Conservation (phyloP, 2,113 vertebrate species). For the Pantherophis guttatus region DNA sequence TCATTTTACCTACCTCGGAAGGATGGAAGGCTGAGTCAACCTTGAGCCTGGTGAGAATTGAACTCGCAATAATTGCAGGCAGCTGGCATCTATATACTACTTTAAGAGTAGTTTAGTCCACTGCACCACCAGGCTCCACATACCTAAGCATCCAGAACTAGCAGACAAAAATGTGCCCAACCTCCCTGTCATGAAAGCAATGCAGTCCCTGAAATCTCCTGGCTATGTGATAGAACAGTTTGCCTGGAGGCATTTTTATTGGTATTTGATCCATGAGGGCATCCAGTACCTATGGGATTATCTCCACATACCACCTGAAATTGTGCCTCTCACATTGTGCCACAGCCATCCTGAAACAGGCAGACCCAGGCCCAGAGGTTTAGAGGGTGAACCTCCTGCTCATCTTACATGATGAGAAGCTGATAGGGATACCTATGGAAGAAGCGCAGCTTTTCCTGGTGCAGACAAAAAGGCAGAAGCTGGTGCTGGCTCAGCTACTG, state of each 20-base stretch:
- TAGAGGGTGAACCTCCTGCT: slow-evolving; percentile 93
- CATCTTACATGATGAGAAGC: slow-evolving; percentile 90
- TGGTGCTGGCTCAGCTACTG: slow-evolving; percentile 93
- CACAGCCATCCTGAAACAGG: slow-evolving; percentile 93
- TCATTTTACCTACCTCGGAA: too few relatives aligned
- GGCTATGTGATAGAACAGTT: slow-evolving; percentile 94
- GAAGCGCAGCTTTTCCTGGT: slow-evolving; percentile 89
- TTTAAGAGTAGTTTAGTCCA: too few relatives aligned
- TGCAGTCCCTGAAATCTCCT: slow-evolving; percentile 97
- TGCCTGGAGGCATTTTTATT: slow-evolving; percentile 98
- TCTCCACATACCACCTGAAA: slow-evolving; percentile 94
- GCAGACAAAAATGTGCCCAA: slow-evolving; percentile 98
- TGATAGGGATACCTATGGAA: slow-evolving; percentile 94
- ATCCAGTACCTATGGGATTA: slow-evolving; percentile 97
- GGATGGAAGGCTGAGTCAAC: too few relatives aligned
- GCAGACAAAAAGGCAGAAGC: slow-evolving; percentile 98
- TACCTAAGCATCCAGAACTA: slow-evolving; percentile 92
- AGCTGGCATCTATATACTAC: too few relatives aligned
- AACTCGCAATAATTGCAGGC: too few relatives aligned
- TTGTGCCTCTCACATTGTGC: slow-evolving; percentile 92
- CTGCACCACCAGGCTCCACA: slow-evolving; percentile 50
- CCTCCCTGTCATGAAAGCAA: slow-evolving; percentile 98
- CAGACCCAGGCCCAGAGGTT: slow-evolving; percentile 94
- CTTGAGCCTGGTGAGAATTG: too few relatives aligned
- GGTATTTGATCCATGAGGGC: slow-evolving; percentile 97